Evolutionary conservation across 2,797 vertebrate species (phyloP), one percentile per base, ranked within the genome.

Genomic region (Epinephelus malabaricus): DNA sequence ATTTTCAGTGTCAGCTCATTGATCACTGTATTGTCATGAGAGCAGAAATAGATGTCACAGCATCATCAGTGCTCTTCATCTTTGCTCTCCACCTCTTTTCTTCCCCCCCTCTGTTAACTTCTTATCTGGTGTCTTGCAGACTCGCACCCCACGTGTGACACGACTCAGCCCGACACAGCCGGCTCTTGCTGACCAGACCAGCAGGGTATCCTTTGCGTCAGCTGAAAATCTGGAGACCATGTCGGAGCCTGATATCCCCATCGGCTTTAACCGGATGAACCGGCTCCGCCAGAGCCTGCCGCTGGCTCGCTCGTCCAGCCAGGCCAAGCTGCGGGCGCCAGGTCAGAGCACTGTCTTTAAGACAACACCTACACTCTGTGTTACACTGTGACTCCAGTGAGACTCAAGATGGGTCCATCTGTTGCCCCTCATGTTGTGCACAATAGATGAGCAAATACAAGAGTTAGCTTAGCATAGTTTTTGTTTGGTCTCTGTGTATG

Each of bases 231-330:
- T 98, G 95, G 98, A 98, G 88, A 98, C 96, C 94, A 99, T 98
- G 98, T 98, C 97, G 0, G 98, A 99, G 88, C 95, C 97, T 0
- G 97, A 98, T 78, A 87, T 98, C 54, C 97, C 98, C 50, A 89
- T 98, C 79, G 98, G 97, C 9, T 99, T 99, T 89, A 99, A 96
- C 94, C 97, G 98, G 86, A 98, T 98, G 96, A 99, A 98, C 93
- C 96, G 97, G 55, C 98, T 99, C 65, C 95, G 98, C n/a, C 98
- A 98, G 95, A 99, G 98, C 89, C 93, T 99, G 86, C 98, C 98
- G 2, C 93, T 99, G 87, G 97, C 98, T 2, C 97, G 98, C 4
- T 98, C 98, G 0, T 96, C 98, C 92, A 98, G 97, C 94, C 98
- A 99, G 94, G 97, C 96, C 50, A 99, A 99, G 92, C 96, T 99